These are phyloP conservation scores for Hesperophylax magnus DNA, from an alignment of 1,140 invertebrate genomes.

Conservation along the genomic window DNA sequence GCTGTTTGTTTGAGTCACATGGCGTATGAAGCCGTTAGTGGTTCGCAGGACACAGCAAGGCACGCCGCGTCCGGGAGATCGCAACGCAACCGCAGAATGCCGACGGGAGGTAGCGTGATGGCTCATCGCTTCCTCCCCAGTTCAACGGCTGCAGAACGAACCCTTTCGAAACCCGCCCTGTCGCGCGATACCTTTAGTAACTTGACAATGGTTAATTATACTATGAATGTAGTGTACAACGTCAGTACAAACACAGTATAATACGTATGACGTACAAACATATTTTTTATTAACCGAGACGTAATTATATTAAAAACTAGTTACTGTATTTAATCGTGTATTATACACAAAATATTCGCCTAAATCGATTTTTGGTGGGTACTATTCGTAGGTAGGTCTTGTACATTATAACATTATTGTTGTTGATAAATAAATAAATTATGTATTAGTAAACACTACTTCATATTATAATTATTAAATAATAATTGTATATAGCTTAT, in stretches of 20 bases:
- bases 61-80: not conserved
- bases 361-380: slow-evolving; percentile 57
- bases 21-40: not conserved
- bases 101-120: slow-evolving; percentile 49
- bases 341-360: slow-evolving; percentile 57
- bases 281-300: slow-evolving; percentile 49
- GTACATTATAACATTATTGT: slow-evolving; percentile 55
- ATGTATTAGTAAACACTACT: slow-evolving; percentile 14
- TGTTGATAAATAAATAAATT: slow-evolving; percentile 58
- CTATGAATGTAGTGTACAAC: slow-evolving; percentile 51
- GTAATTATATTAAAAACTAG: slow-evolving; percentile 47
- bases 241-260: slow-evolving; percentile 52
- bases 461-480: not conserved
- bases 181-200: slow-evolving; percentile 20
- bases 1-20: too few species aligned
- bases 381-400: slow-evolving; percentile 57
- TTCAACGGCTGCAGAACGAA: slow-evolving; percentile 20
- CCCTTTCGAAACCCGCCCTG: not conserved
- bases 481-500: slow-evolving; percentile 42
- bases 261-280: slow-evolving; percentile 51
- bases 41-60: not conserved
- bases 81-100: not conserved
- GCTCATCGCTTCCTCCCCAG: slow-evolving; percentile 53
- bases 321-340: slow-evolving; percentile 56
- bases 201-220: slow-evolving; percentile 48